Conservation (phyloP, 1,140 invertebrate genomes). For the Drosophila micromelanica region DNA sequence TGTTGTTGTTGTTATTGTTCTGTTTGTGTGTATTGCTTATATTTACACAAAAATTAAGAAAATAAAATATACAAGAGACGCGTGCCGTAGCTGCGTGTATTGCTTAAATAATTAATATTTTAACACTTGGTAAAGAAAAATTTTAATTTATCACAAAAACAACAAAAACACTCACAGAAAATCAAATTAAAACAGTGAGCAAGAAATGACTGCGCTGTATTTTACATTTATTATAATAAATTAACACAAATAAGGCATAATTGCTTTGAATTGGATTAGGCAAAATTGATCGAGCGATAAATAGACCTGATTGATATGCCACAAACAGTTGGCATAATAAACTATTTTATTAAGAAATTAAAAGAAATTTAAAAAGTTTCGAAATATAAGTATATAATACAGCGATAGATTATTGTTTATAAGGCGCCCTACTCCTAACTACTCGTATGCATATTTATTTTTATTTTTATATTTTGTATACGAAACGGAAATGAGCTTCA, state of each 20-base stretch:
- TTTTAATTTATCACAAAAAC: constrained; percentile 61
- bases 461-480: no score
- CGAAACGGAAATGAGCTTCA: constrained; percentile 83
- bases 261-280: constrained; percentile 73
- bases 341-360: constrained; percentile 16
- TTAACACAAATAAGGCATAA: constrained; percentile 76
- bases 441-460: constrained; percentile 64
- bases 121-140: constrained; percentile 65
- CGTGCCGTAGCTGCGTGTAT: constrained; percentile 78
- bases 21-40: constrained; percentile 23
- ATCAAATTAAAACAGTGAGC: constrained; percentile 21
- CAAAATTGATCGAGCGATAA: constrained; percentile 34
- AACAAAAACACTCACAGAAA: constrained; percentile 15
- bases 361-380: not conserved
- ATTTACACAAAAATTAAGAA: constrained; percentile 61
- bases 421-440: constrained; percentile 27
- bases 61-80: constrained; percentile 81
- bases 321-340: constrained; percentile 13
- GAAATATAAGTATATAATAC: no score
- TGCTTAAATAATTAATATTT: constrained; percentile 83
- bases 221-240: constrained; percentile 83
- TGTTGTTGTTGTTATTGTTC: constrained; percentile 6
- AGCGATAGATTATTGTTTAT: constrained; percentile 6
- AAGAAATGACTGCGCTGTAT: constrained; percentile 60
- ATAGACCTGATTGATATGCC: constrained; percentile 61